phyloP scores from a whole-genome alignment of 2,888 invertebrate genomes.

The Andrena hattorfiana region DNA sequence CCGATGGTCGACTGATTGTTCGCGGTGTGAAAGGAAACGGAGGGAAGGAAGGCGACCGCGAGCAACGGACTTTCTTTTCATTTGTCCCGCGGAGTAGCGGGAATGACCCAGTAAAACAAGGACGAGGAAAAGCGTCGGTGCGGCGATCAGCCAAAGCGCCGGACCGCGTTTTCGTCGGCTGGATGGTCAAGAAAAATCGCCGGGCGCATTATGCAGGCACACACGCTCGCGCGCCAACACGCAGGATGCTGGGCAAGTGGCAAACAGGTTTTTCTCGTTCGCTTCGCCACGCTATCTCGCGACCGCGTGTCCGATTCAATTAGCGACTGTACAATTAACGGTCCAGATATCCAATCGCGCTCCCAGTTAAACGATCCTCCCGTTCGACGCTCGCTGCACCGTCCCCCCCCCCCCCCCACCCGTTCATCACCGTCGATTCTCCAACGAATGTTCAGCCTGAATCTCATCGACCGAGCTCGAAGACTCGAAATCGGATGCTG shows the following conservation, averaged over 20 bases:
- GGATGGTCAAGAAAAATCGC: slow-evolving; percentile 53
- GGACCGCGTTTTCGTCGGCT: slow-evolving; percentile 29
- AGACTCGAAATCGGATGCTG: no score
- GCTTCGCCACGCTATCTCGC: slow-evolving; percentile 48
- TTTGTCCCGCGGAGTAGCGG: neutral
- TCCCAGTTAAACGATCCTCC: slow-evolving; percentile 41
- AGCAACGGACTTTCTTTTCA: slow-evolving; percentile 8
- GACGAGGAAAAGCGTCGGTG: neutral
- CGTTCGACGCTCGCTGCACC: neutral
- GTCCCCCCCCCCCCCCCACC: no score
- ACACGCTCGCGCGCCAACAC: slow-evolving; percentile 17
- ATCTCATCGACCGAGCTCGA: neutral
- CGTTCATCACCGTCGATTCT: slow-evolving; percentile 7
- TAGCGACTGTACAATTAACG: slow-evolving; percentile 65
- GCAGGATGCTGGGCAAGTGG: slow-evolving; percentile 56
- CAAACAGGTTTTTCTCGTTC: slow-evolving; percentile 70
- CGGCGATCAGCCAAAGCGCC: slow-evolving; percentile 54
- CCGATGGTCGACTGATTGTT: slow-evolving; percentile 26
- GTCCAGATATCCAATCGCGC: slow-evolving; percentile 46
- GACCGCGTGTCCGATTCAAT: slow-evolving; percentile 70
- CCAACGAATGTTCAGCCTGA: neutral
- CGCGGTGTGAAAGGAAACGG: slow-evolving; percentile 27
- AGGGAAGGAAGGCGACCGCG: neutral
- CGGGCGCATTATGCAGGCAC: slow-evolving; percentile 41
- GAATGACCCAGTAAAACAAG: neutral